phyloP scores from a whole-genome alignment of 2,797 vertebrate species.

The Adrianichthys oophorus region DNA sequence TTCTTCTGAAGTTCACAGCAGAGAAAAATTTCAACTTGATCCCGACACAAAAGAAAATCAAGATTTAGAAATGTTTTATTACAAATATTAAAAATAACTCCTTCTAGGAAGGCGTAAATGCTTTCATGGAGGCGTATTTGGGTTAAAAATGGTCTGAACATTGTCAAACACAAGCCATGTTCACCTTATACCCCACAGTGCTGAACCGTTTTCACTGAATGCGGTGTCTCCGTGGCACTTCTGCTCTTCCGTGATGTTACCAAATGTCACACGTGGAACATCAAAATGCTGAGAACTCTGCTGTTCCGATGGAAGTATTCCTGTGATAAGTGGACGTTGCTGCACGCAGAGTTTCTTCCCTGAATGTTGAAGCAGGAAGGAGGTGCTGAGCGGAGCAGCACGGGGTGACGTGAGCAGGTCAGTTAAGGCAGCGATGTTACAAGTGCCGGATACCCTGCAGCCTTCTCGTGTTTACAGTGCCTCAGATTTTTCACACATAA shows the following conservation, averaged over 20 bases:
- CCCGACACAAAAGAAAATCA: too few relatives aligned
- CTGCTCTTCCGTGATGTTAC: conserved; percentile 22
- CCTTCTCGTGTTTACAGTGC: conserved; percentile 67
- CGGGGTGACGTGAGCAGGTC: conserved; percentile 57
- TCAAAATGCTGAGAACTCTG: conserved; percentile 19
- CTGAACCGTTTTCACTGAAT: too few relatives aligned
- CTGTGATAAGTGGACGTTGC: conserved; percentile 43
- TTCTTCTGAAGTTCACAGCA: too few relatives aligned
- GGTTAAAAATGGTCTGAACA: too few relatives aligned
- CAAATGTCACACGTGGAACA: conserved; percentile 29
- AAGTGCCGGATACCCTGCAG: conserved; percentile 70
- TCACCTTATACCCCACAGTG: too few relatives aligned
- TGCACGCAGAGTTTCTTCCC: conserved; percentile 49
- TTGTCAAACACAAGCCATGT: too few relatives aligned
- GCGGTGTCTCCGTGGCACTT: too few relatives aligned
- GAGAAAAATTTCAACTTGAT: too few relatives aligned
- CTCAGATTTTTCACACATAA: conserved; percentile 50
- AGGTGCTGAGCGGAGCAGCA: conserved; percentile 35
- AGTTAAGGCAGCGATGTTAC: conserved; percentile 54
- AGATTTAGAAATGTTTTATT: too few relatives aligned
- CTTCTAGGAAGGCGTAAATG: too few relatives aligned
- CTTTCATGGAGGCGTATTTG: too few relatives aligned
- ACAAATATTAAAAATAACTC: too few relatives aligned
- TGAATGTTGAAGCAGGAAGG: conserved; percentile 14
- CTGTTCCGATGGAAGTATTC: conserved; percentile 48